Evolutionary conservation across 2,888 invertebrate species (phyloP).

Genomic region (Elegia similella): DNA sequence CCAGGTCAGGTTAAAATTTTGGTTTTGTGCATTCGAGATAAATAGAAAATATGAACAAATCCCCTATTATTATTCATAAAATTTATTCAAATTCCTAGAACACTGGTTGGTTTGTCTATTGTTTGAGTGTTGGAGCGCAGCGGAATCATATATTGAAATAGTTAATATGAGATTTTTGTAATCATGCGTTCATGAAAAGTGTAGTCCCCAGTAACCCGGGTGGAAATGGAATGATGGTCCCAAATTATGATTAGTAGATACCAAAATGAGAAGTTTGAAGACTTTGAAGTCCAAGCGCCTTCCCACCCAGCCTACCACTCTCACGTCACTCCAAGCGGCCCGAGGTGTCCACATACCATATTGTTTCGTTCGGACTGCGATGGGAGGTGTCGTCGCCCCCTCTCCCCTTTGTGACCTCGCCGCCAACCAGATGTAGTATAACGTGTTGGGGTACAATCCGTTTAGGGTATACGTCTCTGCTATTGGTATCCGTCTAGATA

Average conservation of each 20-base stretch:
- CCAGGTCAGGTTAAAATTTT: too few species aligned
- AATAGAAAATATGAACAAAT: too few species aligned
- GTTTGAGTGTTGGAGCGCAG: background rate
- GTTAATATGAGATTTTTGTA: background rate
- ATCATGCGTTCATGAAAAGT: background rate
- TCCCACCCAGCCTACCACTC: slow-evolving; percentile 26
- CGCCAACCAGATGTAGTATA: slow-evolving; percentile 98
- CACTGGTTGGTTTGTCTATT: background rate
- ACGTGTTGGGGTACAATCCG: slow-evolving; percentile 96
- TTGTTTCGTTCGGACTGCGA: slow-evolving; percentile 97
- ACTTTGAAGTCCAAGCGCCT: slow-evolving; percentile 15
- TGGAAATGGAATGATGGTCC: background rate
- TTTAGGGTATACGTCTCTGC: slow-evolving; percentile 93
- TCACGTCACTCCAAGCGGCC: slow-evolving; percentile 30
- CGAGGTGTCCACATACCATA: slow-evolving; percentile 90
- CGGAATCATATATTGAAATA: background rate
- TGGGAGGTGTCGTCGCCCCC: slow-evolving; percentile 96
- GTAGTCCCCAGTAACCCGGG: background rate
- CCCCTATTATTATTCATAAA: too few species aligned
- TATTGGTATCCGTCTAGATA: slow-evolving; percentile 86
- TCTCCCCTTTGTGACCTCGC: slow-evolving; percentile 96
- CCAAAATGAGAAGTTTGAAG: background rate
- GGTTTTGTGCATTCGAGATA: too few species aligned
- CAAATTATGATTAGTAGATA: background rate
- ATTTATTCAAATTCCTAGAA: too few species aligned